Base-by-base conservation (phyloP, 2,888 invertebrate genomes). In the Dioctria linearis region DNA sequence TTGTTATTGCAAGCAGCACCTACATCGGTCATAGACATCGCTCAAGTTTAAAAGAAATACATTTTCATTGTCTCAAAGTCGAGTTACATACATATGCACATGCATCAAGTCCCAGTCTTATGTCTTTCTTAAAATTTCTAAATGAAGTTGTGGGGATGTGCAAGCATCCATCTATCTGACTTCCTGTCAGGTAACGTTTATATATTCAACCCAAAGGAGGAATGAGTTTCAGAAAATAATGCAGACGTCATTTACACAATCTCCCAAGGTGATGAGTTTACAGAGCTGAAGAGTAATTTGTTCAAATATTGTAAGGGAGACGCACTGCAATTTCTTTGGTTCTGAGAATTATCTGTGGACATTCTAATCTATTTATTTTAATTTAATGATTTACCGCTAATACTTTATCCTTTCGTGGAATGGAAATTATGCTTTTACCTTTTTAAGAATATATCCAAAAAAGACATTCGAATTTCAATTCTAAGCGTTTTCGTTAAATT, bases 261-360 rank as follows among this genome's bases (percentile, higher is more conserved):
- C 76, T 76, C 63, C 76, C 49, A 76, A 76, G 76, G 63, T 76
- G 76, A 76, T 63, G 76, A 76, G 76, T 76, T 76, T 61, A 76
- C 61, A 76, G 63, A 76, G 63, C 76, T 63, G 46, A 9, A 63
- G 46, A 46, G 76, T 46, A 76, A 76, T 76, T 76, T 76, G 63
- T 76, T 63, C 25, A 25, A 76, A 76, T 49, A 42, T 73, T 40
- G 63, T 76, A 76, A 76, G 63, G 76, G 46, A 63, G 63, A 76
- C 61, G 63, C 63, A 46, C 49, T 63, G 76, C 76, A 63, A 49
- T 76, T 63, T 63, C 76, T 25, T 25, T 25, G 25, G 0, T 25
- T 25, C 25, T 25, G 2, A 25, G 2, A 25, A 25, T 25, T 25
- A 25, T 25, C 25, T 25, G 25, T 25, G 25, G 1, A 25, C 25